Conservation (phyloP, 1,140 invertebrate species). For the Anoplolepis gracilipes region DNA sequence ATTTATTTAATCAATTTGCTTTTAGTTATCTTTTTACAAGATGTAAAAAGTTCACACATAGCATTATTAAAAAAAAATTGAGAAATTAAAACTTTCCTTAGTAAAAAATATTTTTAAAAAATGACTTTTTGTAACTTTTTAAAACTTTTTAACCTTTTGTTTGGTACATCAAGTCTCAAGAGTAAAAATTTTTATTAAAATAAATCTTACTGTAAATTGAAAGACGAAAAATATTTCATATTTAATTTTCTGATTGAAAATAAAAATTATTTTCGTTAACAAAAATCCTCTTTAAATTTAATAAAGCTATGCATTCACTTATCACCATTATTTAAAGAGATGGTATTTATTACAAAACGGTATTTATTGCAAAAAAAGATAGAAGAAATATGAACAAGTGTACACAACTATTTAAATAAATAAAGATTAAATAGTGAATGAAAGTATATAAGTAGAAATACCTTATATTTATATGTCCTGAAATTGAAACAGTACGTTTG, state of each 20-base stretch:
- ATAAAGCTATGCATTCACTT: neutral
- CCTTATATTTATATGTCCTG: neutral
- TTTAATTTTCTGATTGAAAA: too few relatives aligned
- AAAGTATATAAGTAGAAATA: neutral
- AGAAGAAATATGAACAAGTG: neutral
- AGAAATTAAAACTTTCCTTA: neutral
- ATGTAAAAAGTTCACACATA: neutral
- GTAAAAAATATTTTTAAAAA: neutral
- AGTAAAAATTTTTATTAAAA: neutral
- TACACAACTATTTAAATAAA: neutral
- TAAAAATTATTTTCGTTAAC: neutral
- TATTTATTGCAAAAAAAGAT: neutral
- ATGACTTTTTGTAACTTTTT: neutral
- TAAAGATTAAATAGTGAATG: neutral
- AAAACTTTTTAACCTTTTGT: too few relatives aligned
- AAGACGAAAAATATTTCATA: neutral
- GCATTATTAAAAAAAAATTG: neutral
- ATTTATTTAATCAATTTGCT: constrained; percentile 5
- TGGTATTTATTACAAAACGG: neutral
- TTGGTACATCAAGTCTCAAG: neutral
- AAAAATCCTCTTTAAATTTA: neutral
- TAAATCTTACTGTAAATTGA: neutral
- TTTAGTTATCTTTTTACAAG: neutral
- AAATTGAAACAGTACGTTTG: neutral
- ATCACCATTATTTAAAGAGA: too few relatives aligned